Evolutionary conservation across 2,888 invertebrate species (phyloP).

Genomic region (Melinaea marsaeus): DNA sequence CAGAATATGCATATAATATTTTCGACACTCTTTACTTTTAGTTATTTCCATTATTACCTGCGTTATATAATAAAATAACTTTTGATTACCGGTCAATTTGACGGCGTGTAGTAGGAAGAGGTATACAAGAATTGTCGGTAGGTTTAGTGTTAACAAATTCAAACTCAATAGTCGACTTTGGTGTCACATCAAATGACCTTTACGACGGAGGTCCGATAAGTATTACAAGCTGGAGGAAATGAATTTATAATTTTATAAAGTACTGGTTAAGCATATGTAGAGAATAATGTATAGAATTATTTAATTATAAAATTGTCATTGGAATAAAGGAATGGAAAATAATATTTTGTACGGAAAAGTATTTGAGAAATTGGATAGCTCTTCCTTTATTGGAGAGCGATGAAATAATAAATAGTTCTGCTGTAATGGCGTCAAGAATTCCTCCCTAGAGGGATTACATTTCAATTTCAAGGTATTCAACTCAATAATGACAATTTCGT

Average conservation of each 20-base stretch:
- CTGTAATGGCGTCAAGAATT: neutral
- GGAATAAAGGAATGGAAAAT: neutral
- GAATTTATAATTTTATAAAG: neutral
- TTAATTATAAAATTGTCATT: neutral
- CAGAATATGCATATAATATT: too few relatives aligned
- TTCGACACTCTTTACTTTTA: too few relatives aligned
- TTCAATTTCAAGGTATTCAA: constrained; percentile 4
- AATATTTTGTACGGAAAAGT: too few relatives aligned
- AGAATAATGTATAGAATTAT: neutral
- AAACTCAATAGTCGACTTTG: neutral
- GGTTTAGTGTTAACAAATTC: neutral
- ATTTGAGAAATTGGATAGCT: too few relatives aligned
- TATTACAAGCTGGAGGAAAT: neutral
- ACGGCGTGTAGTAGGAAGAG: too few relatives aligned
- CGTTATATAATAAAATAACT: too few relatives aligned
- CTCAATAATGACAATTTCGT: neutral
- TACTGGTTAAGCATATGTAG: neutral
- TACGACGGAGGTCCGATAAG: neutral
- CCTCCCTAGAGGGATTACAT: neutral
- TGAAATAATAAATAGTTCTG: neutral
- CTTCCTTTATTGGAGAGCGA: neutral
- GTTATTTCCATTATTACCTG: too few relatives aligned
- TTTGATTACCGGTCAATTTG: too few relatives aligned
- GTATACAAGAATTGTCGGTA: too few relatives aligned
- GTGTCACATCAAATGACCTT: neutral